Base-by-base conservation (phyloP, 1,140 invertebrate species). In the Saccostrea echinata region DNA sequence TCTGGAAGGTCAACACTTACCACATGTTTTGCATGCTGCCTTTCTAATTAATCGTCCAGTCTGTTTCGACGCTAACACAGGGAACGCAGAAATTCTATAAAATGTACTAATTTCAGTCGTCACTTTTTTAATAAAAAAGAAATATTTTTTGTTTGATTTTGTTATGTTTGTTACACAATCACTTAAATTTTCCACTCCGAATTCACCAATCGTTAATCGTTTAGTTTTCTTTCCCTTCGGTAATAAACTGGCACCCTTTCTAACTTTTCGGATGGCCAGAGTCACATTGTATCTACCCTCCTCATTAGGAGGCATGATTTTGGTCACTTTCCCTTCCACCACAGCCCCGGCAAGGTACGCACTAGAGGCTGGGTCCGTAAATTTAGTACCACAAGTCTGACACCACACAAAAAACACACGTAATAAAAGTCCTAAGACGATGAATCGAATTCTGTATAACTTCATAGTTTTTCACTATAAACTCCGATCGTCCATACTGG, bases 321-420 rank as follows among this genome's bases (percentile, higher is more conserved):
- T 89, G 18, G 88, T 57, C 51, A 91, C 55, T 53, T 16, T 83
- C 11, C 88, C 91, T 27, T 90, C 86, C 21, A 91, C 76, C 51
- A 90, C 89, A 68, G 90, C 83, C 27, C 86, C 76, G 27, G 91
- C 88, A 61, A 86, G 57, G 68, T 90, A 90, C 2, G 91, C 89
- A 88, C 89, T 91, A 8, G 89, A 89, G 16, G 88, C 89, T 12
- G 91, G 87, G 84, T 90, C 89, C 1, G 88, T 90, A 84, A 91
- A 90, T 53, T 90, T 88, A 3, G 89, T 89, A 30, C 89, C 91
- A 88, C 91, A 91, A 87, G 89, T 91, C 84, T 89, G 86, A 86
- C 91, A 91, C 91, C 91, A 91, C 27, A 91, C 89, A 76, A 88
- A 88, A 71, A 87, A 89, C 51, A 91, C 86, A 88, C 91, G 90